These are phyloP conservation scores for Recurvirostra avosetta DNA, from an alignment of 2,113 vertebrate species.

Conservation along the genomic window DNA sequence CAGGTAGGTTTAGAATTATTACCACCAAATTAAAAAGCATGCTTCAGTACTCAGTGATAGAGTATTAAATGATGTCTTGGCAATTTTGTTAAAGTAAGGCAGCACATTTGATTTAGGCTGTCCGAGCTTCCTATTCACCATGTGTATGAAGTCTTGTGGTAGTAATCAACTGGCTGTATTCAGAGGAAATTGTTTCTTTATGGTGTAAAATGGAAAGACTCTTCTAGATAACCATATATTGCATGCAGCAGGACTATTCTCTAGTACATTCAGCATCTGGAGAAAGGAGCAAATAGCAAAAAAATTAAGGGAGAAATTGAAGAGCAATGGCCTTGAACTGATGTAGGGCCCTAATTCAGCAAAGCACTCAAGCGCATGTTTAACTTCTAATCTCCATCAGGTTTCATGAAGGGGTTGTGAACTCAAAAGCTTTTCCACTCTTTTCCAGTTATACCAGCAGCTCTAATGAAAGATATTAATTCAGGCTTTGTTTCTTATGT, in stretches of 20 bases:
- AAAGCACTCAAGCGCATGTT: neutral
- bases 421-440: neutral
- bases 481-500: neutral
- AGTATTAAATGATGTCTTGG: neutral
- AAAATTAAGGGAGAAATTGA: conserved; percentile 19
- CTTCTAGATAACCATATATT: neutral
- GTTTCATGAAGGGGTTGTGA: neutral
- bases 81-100: neutral
- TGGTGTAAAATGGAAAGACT: neutral
- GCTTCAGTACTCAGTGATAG: neutral
- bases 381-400: neutral
- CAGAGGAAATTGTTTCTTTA: conserved; percentile 31
- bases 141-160: neutral
- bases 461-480: neutral
- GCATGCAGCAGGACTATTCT: neutral
- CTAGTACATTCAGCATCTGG: neutral
- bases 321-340: conserved; percentile 5
- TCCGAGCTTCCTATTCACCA: neutral
- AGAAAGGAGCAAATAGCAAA: neutral
- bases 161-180: neutral
- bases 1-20: neutral
- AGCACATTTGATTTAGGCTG: neutral
- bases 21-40: neutral
- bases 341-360: neutral
- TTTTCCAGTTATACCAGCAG: rapidly evolving